phyloP scores from a whole-genome alignment of 2,888 invertebrate species.

The Harmothoe impar region DNA sequence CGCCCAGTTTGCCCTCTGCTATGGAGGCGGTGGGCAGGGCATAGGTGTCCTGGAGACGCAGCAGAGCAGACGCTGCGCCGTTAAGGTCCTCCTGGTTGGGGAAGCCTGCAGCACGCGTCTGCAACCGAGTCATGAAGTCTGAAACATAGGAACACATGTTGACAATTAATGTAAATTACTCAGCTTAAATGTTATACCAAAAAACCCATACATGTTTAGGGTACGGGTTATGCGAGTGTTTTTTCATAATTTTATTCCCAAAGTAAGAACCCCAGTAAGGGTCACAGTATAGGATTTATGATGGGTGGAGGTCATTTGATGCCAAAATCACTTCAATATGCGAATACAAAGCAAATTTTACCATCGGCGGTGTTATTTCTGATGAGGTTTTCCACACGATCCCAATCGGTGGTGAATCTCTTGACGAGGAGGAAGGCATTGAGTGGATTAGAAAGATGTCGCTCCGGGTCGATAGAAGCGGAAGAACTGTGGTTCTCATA shows the following conservation, averaged over 20 bases:
- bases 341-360: constrained; percentile 73
- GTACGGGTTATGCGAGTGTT: no score
- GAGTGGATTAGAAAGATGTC: constrained; percentile 89
- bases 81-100: constrained; percentile 96
- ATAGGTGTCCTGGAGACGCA: constrained; percentile 97
- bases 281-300: no score
- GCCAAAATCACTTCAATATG: no score
- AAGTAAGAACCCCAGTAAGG: no score
- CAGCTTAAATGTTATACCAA: no score
- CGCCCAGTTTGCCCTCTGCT: constrained; percentile 84
- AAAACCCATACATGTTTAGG: no score
- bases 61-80: constrained; percentile 96
- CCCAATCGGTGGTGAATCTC: constrained; percentile 95
- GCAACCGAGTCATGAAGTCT: constrained; percentile 64
- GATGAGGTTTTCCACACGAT: constrained; percentile 87
- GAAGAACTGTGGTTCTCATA: constrained; percentile 77
- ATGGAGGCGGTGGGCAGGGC: constrained; percentile 86
- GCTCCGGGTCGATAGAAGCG: constrained; percentile 76
- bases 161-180: no score
- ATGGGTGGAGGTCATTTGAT: no score
- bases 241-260: no score
- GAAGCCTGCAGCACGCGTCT: constrained; percentile 84
- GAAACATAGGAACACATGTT: not conserved
- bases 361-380: constrained; percentile 88
- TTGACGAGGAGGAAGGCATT: constrained; percentile 97